Conservation (phyloP, 2,113 vertebrate species). For the Alouatta palliata region DNA sequence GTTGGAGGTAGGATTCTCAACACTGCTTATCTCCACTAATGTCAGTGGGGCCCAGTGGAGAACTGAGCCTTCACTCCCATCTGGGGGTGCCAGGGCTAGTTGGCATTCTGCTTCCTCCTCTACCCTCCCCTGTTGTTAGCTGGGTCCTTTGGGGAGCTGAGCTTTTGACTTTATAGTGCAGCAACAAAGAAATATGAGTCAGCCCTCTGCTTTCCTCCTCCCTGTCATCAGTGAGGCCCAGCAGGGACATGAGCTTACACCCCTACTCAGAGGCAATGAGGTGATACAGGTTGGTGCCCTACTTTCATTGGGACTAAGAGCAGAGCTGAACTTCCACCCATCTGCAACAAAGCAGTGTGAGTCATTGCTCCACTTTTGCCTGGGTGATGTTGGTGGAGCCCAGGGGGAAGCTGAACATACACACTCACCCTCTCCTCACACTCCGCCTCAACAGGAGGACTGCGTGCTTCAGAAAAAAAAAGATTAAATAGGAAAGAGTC, state of each 20-base stretch:
- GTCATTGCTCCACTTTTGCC: constrained; percentile 37
- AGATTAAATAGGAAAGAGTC: constrained; percentile 37
- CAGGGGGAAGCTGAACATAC: constrained; percentile 40
- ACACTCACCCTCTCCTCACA: neutral
- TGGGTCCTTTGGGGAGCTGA: neutral
- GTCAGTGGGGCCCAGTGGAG: neutral
- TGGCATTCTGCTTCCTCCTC: neutral
- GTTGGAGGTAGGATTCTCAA: neutral
- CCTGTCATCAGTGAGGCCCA: neutral
- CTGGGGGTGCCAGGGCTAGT: neutral
- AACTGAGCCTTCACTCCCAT: neutral
- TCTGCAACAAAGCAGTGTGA: constrained; percentile 28
- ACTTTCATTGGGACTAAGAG: neutral
- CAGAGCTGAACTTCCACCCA: constrained; percentile 12
- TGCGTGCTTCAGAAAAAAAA: neutral
- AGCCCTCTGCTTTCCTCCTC: neutral
- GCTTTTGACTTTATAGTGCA: constrained; percentile 15
- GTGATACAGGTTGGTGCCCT: neutral
- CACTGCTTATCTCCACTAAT: neutral
- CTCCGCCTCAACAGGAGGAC: neutral
- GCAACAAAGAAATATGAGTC: constrained; percentile 13
- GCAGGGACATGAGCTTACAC: neutral
- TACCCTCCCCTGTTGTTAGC: neutral
- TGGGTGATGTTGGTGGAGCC: neutral
- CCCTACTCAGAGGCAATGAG: neutral